These are phyloP conservation scores for Apostichopus parvimensis DNA, from an alignment of 35 echinoderm and acorn worm species.

Conservation along the genomic window DNA sequence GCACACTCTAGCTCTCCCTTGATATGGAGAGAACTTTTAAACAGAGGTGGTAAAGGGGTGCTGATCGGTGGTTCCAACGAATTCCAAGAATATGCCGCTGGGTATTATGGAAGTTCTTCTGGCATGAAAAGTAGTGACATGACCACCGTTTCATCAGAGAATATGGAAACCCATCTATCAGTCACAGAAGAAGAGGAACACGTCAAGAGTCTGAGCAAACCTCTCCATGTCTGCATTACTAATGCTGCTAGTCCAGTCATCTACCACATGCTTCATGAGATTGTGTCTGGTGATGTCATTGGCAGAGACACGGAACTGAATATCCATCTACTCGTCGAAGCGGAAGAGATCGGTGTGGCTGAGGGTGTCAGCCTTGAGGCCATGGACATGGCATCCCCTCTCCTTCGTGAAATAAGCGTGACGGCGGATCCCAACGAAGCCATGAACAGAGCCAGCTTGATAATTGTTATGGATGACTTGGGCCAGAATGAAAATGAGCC, in stretches of 20 bases:
- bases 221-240: slow-evolving; percentile 88
- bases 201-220: slow-evolving; percentile 79
- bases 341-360: slow-evolving; percentile 41
- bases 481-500: slow-evolving; percentile 57
- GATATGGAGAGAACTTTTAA: slow-evolving; percentile 93
- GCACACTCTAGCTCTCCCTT: slow-evolving; percentile 78
- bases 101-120: slow-evolving; percentile 90
- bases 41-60: slow-evolving; percentile 81
- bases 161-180: slow-evolving; percentile 79
- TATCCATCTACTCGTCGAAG: slow-evolving; percentile 68
- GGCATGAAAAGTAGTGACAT: slow-evolving; percentile 82
- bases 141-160: slow-evolving; percentile 78
- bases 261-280: slow-evolving; percentile 86
- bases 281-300: slow-evolving; percentile 78
- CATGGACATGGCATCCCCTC: slow-evolving; percentile 76
- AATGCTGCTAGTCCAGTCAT: slow-evolving; percentile 75
- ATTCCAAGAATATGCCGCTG: slow-evolving; percentile 92
- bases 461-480: slow-evolving; percentile 83
- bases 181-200: slow-evolving; percentile 73
- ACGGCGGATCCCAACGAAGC: slow-evolving; percentile 69
- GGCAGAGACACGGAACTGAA: slow-evolving; percentile 68
- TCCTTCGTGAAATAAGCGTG: slow-evolving; percentile 74
- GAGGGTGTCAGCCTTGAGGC: slow-evolving; percentile 82
- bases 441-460: slow-evolving; percentile 69
- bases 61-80: slow-evolving; percentile 96